phyloP scores from a whole-genome alignment of 2,113 vertebrate genomes.

The Urocolius indicus region DNA sequence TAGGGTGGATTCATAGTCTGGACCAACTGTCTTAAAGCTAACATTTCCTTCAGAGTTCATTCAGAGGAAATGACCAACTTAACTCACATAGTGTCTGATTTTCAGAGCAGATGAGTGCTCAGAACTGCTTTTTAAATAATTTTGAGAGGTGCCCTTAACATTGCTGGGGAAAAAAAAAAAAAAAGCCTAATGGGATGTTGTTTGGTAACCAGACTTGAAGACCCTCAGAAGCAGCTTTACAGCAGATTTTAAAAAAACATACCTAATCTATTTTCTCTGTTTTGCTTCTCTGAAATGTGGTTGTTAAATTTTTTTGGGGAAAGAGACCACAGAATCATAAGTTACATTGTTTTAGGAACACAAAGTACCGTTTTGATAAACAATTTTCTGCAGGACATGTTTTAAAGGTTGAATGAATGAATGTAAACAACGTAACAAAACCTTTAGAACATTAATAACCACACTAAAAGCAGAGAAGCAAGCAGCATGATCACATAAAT shows the following conservation, averaged over 20 bases:
- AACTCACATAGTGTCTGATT: conserved; percentile 1
- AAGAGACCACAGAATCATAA: background rate
- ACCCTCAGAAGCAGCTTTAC: background rate
- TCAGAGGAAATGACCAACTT: conserved; percentile 15
- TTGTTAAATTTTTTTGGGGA: background rate
- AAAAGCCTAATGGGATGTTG: background rate
- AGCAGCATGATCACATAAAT: background rate
- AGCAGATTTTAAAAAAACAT: background rate
- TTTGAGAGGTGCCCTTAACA: background rate
- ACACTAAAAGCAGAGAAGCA: background rate
- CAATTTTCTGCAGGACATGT: background rate
- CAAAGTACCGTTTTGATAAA: background rate
- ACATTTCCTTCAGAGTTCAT: background rate
- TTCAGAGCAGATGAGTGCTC: background rate
- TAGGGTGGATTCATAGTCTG: background rate
- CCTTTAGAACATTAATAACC: conserved; percentile 15
- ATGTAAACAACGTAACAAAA: background rate
- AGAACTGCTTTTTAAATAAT: conserved; percentile 5
- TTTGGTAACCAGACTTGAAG: background rate
- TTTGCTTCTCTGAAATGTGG: background rate
- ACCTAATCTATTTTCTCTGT: background rate
- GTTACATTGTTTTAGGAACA: background rate
- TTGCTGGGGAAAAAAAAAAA: background rate
- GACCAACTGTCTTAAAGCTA: background rate
- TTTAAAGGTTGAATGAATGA: background rate